phyloP scores from a whole-genome alignment of 1,140 invertebrate species.

The Bombus picipes region DNA sequence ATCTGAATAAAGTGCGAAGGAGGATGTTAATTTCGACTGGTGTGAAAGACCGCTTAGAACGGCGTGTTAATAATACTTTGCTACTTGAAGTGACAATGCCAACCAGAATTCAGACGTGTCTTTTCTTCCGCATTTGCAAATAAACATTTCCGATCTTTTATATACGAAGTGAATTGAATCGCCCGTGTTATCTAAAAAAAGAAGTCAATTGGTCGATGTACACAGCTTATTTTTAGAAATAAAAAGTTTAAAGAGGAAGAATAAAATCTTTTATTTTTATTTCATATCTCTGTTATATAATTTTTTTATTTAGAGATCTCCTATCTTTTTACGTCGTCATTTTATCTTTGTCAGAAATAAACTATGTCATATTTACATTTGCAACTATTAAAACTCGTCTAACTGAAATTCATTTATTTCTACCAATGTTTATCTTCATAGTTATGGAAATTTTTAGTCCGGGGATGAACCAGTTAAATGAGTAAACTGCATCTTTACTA shows the following conservation, averaged over 20 bases:
- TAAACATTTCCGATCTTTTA: not conserved
- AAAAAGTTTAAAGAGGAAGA: not conserved
- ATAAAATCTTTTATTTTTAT: not conserved
- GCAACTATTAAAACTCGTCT: too few species aligned
- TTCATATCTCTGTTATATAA: not conserved
- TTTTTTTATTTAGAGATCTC: too few species aligned
- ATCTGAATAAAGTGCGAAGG: constrained; percentile 52
- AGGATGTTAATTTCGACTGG: constrained; percentile 25
- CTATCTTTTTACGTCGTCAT: too few species aligned
- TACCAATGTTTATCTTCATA: too few species aligned
- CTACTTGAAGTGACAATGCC: not conserved
- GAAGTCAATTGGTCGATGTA: not conserved
- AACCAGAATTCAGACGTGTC: not conserved
- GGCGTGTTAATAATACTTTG: constrained; percentile 31
- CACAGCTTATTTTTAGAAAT: not conserved
- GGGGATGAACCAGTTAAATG: too few species aligned
- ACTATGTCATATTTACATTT: too few species aligned
- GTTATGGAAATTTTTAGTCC: too few species aligned
- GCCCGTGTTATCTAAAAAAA: too few species aligned
- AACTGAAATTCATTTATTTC: too few species aligned
- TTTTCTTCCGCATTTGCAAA: constrained; percentile 9
- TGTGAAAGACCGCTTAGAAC: constrained; percentile 4
- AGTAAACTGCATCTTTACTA: too few species aligned
- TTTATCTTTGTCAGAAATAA: too few species aligned
- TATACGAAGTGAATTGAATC: not conserved